Conservation (phyloP, 2,113 vertebrate species). For the Melanerpes formicivorus region DNA sequence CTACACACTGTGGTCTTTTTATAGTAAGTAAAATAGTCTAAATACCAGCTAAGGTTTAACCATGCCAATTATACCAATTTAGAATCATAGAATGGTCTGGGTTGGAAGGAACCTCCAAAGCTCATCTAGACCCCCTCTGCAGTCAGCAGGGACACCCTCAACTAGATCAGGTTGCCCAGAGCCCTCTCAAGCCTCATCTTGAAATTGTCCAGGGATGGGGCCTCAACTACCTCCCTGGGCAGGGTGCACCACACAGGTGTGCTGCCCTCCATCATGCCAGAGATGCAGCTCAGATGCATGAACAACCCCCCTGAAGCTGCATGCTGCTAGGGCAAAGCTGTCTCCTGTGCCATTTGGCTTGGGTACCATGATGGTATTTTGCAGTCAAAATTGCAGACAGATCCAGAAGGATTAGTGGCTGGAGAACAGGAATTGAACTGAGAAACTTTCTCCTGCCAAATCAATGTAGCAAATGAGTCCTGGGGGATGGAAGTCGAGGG, state of each 20-base stretch:
- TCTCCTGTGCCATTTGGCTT: neutral
- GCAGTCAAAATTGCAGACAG: neutral
- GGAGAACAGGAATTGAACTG: neutral
- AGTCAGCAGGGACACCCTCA: too few relatives aligned
- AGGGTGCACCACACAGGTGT: neutral
- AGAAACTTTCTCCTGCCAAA: slow-evolving; percentile 22
- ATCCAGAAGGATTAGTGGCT: neutral
- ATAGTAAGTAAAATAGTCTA: neutral
- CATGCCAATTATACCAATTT: too few relatives aligned
- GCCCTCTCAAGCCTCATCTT: too few relatives aligned
- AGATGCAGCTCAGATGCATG: neutral
- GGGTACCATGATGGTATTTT: neutral
- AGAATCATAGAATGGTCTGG: too few relatives aligned
- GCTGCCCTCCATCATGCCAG: neutral
- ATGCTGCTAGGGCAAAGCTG: neutral
- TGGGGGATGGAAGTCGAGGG: neutral
- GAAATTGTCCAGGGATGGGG: too few relatives aligned
- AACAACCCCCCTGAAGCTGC: neutral
- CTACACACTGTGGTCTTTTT: neutral
- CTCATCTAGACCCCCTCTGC: too few relatives aligned
- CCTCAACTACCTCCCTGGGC: neutral
- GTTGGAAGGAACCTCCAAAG: too few relatives aligned
- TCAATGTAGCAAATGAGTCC: neutral
- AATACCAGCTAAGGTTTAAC: neutral
- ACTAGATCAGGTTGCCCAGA: too few relatives aligned